These are phyloP conservation scores for Agrilus biguttatus DNA, from an alignment of 2,888 invertebrate species.

Conservation along the genomic window DNA sequence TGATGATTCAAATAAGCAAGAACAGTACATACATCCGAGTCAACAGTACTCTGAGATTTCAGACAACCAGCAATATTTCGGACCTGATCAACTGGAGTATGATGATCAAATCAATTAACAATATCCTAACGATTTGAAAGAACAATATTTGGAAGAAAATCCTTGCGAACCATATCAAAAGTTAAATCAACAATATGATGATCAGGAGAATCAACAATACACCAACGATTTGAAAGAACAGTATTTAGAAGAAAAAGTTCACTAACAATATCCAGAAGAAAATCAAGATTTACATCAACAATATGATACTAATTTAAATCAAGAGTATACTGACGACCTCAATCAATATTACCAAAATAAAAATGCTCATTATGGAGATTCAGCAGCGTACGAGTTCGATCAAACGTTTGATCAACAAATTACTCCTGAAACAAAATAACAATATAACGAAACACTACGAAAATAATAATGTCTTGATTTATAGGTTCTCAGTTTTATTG, in stretches of 20 bases:
- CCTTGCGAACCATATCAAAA: conserved; percentile 2
- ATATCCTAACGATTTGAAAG: conserved; percentile 11
- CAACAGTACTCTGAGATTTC: conserved; percentile 24
- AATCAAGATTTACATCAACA: too few species aligned
- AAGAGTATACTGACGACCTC: conserved; percentile 6
- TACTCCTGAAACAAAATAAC: too few species aligned
- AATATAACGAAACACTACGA: too few species aligned
- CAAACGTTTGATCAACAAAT: too few species aligned
- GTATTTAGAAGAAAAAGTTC: conserved; percentile 2
- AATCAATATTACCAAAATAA: conserved; percentile 7
- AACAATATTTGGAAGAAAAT: conserved; percentile 5
- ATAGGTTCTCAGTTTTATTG: too few species aligned
- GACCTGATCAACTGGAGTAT: conserved; percentile 10
- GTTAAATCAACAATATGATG: conserved; percentile 10
- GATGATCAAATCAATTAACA: conserved; percentile 10
- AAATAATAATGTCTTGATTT: too few species aligned
- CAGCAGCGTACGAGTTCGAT: too few species aligned
- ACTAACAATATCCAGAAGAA: too few species aligned
- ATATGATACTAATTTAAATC: too few species aligned
- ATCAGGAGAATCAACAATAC: conserved; percentile 2
- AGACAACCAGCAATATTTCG: conserved; percentile 8
- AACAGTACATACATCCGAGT: conserved; percentile 4
- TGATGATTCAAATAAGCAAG: conserved; percentile 7
- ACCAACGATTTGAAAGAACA: conserved; percentile 9
- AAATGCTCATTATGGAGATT: too few species aligned